These are phyloP conservation scores for Magallana gigas DNA, from an alignment of 1,140 invertebrate species.

Conservation along the genomic window DNA sequence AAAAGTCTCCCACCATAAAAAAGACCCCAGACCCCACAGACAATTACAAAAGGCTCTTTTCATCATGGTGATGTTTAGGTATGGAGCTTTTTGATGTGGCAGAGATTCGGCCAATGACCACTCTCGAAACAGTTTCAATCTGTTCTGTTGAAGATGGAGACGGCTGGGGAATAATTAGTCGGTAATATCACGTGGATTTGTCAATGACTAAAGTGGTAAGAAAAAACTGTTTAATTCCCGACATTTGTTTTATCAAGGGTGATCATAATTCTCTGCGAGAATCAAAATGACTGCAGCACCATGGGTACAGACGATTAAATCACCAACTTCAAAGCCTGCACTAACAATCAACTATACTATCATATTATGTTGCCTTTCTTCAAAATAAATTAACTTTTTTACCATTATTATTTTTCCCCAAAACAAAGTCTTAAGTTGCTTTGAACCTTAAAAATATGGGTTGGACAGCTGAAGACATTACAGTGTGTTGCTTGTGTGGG, in stretches of 20 bases:
- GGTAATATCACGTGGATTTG: conserved; percentile 23
- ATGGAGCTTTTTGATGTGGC: conserved; percentile 5
- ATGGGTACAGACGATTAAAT: conserved; percentile 36
- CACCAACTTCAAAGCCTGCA: conserved; percentile 28
- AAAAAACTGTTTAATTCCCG: conserved; percentile 25
- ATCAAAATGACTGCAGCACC: conserved; percentile 24
- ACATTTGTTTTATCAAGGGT: conserved; percentile 37
- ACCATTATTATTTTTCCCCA: conserved; percentile 23
- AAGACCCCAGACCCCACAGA: background rate
- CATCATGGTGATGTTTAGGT: conserved; percentile 9
- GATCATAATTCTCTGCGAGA: conserved; percentile 14
- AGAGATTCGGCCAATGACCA: conserved; percentile 4
- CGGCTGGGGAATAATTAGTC: conserved; percentile 19
- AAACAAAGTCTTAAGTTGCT: conserved; percentile 31
- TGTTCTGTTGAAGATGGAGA: background rate
- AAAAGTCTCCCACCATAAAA: conserved; percentile 20
- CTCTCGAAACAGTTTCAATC: background rate
- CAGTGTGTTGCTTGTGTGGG: background rate
- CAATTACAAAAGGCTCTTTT: conserved; percentile 14
- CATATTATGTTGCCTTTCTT: conserved; percentile 26
- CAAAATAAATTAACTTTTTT: background rate
- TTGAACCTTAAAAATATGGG: conserved; percentile 31
- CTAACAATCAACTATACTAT: conserved; percentile 30
- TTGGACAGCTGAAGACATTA: conserved; percentile 37
- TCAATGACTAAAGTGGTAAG: conserved; percentile 29